Evolutionary conservation across 1,140 invertebrate species (phyloP).

Genomic region (Drosophila miranda): DNA sequence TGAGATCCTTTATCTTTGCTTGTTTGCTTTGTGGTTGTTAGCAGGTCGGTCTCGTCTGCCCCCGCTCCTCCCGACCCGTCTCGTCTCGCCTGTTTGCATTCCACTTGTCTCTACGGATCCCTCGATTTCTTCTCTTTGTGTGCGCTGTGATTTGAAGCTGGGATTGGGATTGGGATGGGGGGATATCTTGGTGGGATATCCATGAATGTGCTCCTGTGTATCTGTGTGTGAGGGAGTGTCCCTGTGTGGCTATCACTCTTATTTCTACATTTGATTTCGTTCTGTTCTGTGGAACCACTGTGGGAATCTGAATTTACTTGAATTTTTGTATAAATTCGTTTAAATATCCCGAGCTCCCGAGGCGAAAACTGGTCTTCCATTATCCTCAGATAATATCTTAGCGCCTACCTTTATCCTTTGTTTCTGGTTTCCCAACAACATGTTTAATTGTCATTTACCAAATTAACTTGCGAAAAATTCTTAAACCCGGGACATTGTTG

Average conservation of each 20-base stretch:
- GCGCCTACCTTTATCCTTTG: slow-evolving; percentile 11
- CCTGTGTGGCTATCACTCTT: slow-evolving; percentile 59
- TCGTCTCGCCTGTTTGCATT: slow-evolving; percentile 59
- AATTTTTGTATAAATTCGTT: slow-evolving; percentile 1
- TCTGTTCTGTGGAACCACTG: slow-evolving; percentile 17
- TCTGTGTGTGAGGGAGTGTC: slow-evolving; percentile 27
- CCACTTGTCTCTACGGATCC: slow-evolving; percentile 70
- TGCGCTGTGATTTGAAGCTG: slow-evolving; percentile 77
- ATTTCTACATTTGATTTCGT: slow-evolving; percentile 76
- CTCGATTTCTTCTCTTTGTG: slow-evolving; percentile 47
- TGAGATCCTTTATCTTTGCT: slow-evolving; percentile 72
- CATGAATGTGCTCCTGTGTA: slow-evolving; percentile 23
- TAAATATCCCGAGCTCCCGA: not conserved
- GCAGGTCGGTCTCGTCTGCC: slow-evolving; percentile 12
- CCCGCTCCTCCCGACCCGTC: not conserved
- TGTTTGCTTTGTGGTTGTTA: slow-evolving; percentile 77
- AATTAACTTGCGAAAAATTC: slow-evolving; percentile 61
- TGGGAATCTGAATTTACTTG: slow-evolving; percentile 46
- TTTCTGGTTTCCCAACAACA: slow-evolving; percentile 5
- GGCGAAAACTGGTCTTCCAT: slow-evolving; percentile 2
- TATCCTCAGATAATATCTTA: not conserved
- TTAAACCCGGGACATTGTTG: slow-evolving; percentile 19
- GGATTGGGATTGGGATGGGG: slow-evolving; percentile 14
- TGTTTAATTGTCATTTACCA: slow-evolving; percentile 63
- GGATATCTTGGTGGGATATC: slow-evolving; percentile 18